phyloP scores from a whole-genome alignment of 2,113 vertebrate genomes.

The Istiophorus platypterus region DNA sequence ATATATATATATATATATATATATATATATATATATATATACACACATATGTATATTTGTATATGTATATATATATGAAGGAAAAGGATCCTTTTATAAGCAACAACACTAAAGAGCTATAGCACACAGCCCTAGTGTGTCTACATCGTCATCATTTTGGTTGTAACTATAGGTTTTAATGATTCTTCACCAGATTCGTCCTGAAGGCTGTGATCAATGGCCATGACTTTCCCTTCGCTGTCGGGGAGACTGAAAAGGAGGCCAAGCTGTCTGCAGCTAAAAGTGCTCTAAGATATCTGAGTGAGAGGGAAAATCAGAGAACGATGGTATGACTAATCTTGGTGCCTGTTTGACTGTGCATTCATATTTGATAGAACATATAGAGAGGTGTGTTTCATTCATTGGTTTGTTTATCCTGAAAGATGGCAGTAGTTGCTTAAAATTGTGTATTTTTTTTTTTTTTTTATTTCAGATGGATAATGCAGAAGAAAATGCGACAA shows the following conservation, averaged over 20 bases:
- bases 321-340: background rate
- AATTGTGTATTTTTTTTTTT: background rate
- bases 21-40: no score
- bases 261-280: slow-evolving; percentile 12
- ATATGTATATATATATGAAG: no score
- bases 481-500: background rate
- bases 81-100: no score
- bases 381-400: background rate
- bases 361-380: no score
- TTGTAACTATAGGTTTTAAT: background rate
- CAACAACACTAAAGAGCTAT: no score
- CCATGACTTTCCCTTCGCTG: accelerated
- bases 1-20: no score
- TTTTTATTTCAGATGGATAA: slow-evolving; percentile 36
- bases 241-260: accelerated
- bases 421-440: background rate
- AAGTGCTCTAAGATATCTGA: background rate
- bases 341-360: background rate
- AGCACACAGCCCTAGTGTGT: no score
- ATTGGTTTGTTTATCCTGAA: background rate
- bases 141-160: background rate
- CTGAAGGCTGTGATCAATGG: background rate
- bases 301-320: background rate
- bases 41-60: no score
- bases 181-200: background rate